These are phyloP conservation scores for Drosophila carrolli DNA, from an alignment of 1,140 invertebrate genomes.

Conservation along the genomic window DNA sequence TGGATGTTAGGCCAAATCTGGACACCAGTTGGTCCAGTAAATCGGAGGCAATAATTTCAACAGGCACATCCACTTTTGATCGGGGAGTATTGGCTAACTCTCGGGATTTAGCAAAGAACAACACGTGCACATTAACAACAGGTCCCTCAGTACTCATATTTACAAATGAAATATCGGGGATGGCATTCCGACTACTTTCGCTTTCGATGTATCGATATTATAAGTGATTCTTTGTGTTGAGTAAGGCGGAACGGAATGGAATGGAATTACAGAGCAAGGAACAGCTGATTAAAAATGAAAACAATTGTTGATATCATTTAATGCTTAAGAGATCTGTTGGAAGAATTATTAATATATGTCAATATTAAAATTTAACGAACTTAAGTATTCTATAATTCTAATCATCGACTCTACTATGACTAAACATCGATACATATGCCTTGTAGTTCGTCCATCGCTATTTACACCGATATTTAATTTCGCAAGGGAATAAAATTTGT, in stretches of 20 bases:
- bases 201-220: neutral
- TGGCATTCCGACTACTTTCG: neutral
- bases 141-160: slow-evolving; percentile 34
- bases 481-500: slow-evolving; percentile 27
- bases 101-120: slow-evolving; percentile 95
- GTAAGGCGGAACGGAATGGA: neutral
- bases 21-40: slow-evolving; percentile 86
- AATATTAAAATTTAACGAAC: too few species aligned
- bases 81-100: slow-evolving; percentile 89
- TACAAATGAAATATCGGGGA: slow-evolving; percentile 13
- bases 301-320: too few species aligned
- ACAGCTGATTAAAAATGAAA: neutral
- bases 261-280: neutral
- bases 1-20: slow-evolving; percentile 88
- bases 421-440: neutral
- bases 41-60: slow-evolving; percentile 85
- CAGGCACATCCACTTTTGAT: slow-evolving; percentile 85
- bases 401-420: neutral
- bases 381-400: neutral
- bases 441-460: slow-evolving; percentile 4
- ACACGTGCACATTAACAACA: slow-evolving; percentile 87
- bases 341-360: too few species aligned
- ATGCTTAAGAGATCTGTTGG: too few species aligned
- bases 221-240: too few species aligned
- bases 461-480: slow-evolving; percentile 18